Conservation (phyloP, 2,888 invertebrate species). For the Tridacna crocea region DNA sequence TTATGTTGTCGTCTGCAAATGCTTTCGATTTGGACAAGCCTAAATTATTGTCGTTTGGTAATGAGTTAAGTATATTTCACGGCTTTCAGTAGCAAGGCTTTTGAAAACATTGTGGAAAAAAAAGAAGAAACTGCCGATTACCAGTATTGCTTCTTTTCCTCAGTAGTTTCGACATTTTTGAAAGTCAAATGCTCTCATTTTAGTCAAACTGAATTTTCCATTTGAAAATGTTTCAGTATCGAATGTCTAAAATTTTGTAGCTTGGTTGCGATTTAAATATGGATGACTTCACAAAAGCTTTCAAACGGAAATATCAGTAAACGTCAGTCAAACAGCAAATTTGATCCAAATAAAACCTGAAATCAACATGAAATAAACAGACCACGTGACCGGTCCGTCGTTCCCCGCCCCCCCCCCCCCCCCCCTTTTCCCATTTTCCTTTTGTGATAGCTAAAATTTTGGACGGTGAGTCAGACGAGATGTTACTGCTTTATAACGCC, state of each 20-base stretch:
- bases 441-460: background rate
- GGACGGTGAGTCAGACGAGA: background rate
- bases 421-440: background rate
- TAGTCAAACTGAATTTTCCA: background rate
- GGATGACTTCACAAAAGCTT: constrained; percentile 27
- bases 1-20: no score
- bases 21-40: no score
- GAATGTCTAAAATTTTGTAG: background rate
- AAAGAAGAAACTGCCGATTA: background rate
- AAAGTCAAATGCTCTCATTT: no score
- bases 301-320: constrained; percentile 22
- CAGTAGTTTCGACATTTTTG: background rate
- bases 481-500: background rate
- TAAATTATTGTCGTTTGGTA: no score
- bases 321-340: constrained; percentile 26
- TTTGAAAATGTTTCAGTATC: background rate
- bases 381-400: constrained; percentile 7
- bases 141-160: background rate
- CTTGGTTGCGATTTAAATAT: constrained; percentile 11
- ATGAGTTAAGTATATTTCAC: background rate
- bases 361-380: constrained; percentile 22
- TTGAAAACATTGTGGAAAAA: background rate
- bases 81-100: background rate
- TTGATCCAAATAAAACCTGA: constrained; percentile 26
- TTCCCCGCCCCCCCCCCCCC: background rate